Evolutionary conservation across 1,140 invertebrate species (phyloP), one percentile per base, ranked within the genome.

Genomic region (Heterodera carotae): DNA sequence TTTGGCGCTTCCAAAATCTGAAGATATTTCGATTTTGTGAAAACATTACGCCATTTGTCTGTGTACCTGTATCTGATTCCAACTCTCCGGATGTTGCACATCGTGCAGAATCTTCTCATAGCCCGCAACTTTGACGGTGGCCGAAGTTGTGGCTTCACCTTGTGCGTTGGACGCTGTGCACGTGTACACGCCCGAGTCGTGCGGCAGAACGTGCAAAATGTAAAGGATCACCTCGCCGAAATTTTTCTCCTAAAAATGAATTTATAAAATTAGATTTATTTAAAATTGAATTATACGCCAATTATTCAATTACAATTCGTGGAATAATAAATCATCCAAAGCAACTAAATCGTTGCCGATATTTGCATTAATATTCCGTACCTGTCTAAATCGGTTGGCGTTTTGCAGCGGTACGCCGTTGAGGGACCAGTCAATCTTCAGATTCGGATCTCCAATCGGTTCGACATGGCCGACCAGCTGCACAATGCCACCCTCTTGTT

Each of bases 371-470:
- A n/a, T 4, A 71, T 18, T 62, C 27, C 15, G 10, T 3, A 74
- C 72, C 56, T 74, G 72, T 74, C 56, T 74, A 15, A 74, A 74
- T 10, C 72, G 39, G 70, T 76, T 72, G 33, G 31, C 76, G 74
- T 94, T 92, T 10, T 93, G 94, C 0, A 95, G 91, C 12, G 93
- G 92, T 82, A 91, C 91, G 36, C 94, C 94, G 89, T 97, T 96
- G 79, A 94, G 93, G 90, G 93, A 95, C 94, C 94, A 97, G 89
- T 96, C 94, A 4, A 96, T 93, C 84, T 93, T 91, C 93, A 96
- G 94, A 1, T 93, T 94, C n/a, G 94, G 94, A 89, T 96, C 94
- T 33, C 93, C 93, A 92, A 94, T 94, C 1, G 94, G 94, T 88
- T 96, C 94, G 74, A 96, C 88, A 64, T 93, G 91, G 82, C 94